Evolutionary conservation across 1,140 invertebrate species (phyloP), one percentile per base, ranked within the genome.

Genomic region (Pogonus chalceus): DNA sequence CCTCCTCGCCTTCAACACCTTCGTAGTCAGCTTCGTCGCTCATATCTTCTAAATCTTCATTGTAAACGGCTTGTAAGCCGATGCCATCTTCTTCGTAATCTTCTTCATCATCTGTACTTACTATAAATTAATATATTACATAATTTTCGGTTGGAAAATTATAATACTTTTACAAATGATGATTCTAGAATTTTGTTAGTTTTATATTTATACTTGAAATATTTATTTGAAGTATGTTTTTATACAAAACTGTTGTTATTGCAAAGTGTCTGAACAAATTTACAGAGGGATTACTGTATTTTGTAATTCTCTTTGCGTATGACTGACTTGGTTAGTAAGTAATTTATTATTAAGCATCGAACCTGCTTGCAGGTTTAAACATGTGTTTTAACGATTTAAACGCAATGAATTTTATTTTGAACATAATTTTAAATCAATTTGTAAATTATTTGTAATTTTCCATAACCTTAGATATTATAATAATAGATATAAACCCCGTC

Each of bases 21-120:
- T 79, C 81, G 55, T 79, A 82, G 62, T 83, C 81, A 60, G 78
- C 81, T 57, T 83, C 81, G 60, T 81, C 81, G 18, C 59, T 58
- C 21, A 68, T 49, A 43, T 72, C 79, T 70, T 82, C 83, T 49
- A 87, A 65, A 67, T 84, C 78, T 52, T 84, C 79, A 66, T 84
- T 83, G 69, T 89, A 86, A 47, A 90, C 78, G 58, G 81, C 76
- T 76, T 56, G 83, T 77, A 60, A 65, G 46, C 71, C 59, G 3
- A 75, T 79, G 49, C 76, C 77, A 21, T 82, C 80, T 51, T 83
- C 79, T 24, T 77, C 69, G 0, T 80, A 78, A 49, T 79, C 77
- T 39, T 80, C 77, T n/a, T n/a, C n/a, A 0, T 76, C 76, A 22
- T 78, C 79, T 54, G 78, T 77, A 52, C 76, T 78, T 64, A 65